phyloP scores from a whole-genome alignment of 2,888 invertebrate genomes.

The Lasioglossum figueresi region DNA sequence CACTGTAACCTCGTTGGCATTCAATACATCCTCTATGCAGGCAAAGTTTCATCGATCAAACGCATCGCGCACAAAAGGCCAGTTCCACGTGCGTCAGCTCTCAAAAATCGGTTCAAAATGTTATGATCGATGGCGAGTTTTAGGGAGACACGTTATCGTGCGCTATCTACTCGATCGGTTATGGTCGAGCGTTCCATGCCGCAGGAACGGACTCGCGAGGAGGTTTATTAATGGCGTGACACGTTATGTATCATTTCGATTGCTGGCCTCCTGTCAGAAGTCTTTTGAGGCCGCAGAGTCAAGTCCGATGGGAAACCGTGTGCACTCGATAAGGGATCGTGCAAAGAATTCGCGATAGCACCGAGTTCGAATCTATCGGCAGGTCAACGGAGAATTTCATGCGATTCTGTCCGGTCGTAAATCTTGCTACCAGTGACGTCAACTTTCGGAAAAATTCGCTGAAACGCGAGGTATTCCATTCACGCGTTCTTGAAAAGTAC shows the following conservation, averaged over 20 bases:
- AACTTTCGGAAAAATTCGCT: not conserved
- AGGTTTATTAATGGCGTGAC: conserved; percentile 76
- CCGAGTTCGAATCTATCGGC: not conserved
- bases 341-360: not conserved
- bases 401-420: not conserved
- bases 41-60: conserved; percentile 28
- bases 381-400: not conserved
- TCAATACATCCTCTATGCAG: not conserved
- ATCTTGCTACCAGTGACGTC: not conserved
- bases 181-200: conserved; percentile 67
- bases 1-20: not conserved
- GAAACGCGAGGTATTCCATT: not conserved
- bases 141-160: conserved; percentile 44
- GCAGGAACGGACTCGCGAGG: conserved; percentile 69
- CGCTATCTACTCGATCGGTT: conserved; percentile 61
- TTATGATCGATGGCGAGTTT: conserved; percentile 50
- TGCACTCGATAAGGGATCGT: conserved; percentile 74
- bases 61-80: conserved; percentile 8
- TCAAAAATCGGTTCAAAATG: conserved; percentile 35
- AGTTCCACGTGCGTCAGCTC: not conserved
- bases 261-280: conserved; percentile 71
- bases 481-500: not conserved
- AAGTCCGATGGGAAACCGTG: conserved; percentile 78
- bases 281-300: conserved; percentile 68
- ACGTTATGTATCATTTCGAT: conserved; percentile 77